Conservation (phyloP, 2,113 vertebrate genomes). For the Xiphias gladius region DNA sequence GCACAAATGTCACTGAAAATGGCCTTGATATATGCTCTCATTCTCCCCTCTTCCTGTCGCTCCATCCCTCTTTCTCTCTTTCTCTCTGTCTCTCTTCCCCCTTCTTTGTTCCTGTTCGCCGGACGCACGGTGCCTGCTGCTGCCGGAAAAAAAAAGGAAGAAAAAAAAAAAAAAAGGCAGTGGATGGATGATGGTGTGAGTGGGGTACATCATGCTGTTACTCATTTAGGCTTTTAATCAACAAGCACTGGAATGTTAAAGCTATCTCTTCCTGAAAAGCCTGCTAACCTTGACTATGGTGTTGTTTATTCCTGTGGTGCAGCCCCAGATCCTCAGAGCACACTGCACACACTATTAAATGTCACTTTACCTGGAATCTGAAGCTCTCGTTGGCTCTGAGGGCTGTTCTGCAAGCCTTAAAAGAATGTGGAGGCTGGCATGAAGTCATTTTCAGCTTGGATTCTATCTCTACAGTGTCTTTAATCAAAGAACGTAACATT, state of each 20-base stretch:
- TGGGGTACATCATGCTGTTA: constrained; percentile 65
- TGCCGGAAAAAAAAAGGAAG: constrained; percentile 45
- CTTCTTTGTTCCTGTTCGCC: constrained; percentile 74
- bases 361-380: constrained; percentile 57
- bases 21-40: constrained; percentile 80
- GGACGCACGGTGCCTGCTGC: constrained; percentile 67
- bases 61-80: constrained; percentile 75
- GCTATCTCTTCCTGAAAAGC: constrained; percentile 52
- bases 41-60: constrained; percentile 81
- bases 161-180: constrained; percentile 32
- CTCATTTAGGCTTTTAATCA: constrained; percentile 78
- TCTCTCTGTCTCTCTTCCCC: constrained; percentile 62
- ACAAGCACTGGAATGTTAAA: constrained; percentile 60
- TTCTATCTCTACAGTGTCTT: constrained; percentile 6
- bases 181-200: constrained; percentile 69
- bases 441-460: constrained; percentile 30
- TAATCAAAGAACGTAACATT: constrained; percentile 10
- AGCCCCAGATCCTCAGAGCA: constrained; percentile 28
- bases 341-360: constrained; percentile 48
- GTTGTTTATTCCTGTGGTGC: constrained; percentile 51
- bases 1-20: constrained; percentile 79
- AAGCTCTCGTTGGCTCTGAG: constrained; percentile 29
- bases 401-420: constrained; percentile 23
- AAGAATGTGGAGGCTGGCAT: constrained; percentile 28
- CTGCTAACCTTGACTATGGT: constrained; percentile 51